These are phyloP conservation scores for Xylocopa sonorina DNA, from an alignment of 1,140 invertebrate species.

Conservation along the genomic window DNA sequence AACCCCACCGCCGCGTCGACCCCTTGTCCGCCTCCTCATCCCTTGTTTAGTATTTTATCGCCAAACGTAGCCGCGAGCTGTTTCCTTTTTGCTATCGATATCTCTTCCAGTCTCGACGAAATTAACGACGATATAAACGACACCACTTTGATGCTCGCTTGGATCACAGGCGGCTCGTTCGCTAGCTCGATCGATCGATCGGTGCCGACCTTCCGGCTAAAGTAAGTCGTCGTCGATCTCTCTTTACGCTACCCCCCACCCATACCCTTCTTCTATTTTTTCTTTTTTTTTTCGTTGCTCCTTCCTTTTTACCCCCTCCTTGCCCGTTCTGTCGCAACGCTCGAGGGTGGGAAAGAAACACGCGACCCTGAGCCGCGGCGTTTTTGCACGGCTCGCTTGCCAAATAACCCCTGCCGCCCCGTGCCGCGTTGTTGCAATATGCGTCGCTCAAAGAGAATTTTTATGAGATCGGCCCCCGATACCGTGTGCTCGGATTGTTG, in stretches of 20 bases:
- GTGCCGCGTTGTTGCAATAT: conserved; percentile 18
- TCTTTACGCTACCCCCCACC: no score
- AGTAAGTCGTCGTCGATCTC: conserved; percentile 36
- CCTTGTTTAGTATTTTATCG: conserved; percentile 46
- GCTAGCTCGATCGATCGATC: conserved; percentile 26
- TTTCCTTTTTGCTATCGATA: conserved; percentile 54
- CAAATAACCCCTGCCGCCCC: conserved; percentile 6
- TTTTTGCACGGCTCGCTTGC: conserved; percentile 39
- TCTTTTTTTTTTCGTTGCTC: not conserved
- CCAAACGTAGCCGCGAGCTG: conserved; percentile 54
- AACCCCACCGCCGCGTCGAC: not conserved
- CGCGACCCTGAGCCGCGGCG: conserved; percentile 12
- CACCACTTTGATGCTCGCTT: conserved; percentile 43
- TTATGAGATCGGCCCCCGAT: conserved; percentile 1
- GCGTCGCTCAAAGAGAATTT: conserved; percentile 45
- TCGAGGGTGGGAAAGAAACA: conserved; percentile 5
- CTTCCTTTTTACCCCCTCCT: not conserved
- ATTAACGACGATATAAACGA: conserved; percentile 55
- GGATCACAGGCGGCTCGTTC: conserved; percentile 20
- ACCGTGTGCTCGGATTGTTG: not conserved
- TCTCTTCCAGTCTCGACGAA: conserved; percentile 46
- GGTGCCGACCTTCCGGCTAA: conserved; percentile 42
- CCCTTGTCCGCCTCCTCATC: not conserved
- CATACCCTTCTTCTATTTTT: not conserved
- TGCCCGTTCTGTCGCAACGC: conserved; percentile 15